Evolutionary conservation across 2,888 invertebrate genomes (phyloP).

Genomic region (Phortica okadai): DNA sequence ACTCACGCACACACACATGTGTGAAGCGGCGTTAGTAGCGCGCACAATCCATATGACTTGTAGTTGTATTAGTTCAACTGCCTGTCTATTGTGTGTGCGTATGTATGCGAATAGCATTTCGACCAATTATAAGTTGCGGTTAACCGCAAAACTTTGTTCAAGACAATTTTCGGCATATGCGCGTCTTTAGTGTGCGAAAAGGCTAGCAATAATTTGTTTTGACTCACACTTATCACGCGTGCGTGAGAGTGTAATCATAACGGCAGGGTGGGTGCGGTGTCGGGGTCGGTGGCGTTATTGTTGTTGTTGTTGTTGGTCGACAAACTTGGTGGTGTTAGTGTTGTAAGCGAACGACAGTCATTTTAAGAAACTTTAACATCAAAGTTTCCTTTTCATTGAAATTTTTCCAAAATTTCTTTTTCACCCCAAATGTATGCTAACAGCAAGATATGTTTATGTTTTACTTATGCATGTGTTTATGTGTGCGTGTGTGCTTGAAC

Average conservation of each 20-base stretch:
- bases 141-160: slow-evolving; percentile 76
- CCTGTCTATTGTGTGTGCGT: neutral
- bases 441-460: neutral
- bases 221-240: neutral
- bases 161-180: slow-evolving; percentile 68
- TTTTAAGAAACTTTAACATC: neutral
- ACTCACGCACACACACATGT: neutral
- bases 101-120: slow-evolving; percentile 55
- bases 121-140: slow-evolving; percentile 77
- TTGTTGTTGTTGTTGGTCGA: neutral
- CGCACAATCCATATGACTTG: slow-evolving; percentile 15
- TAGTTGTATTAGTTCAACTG: neutral
- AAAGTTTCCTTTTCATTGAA: neutral
- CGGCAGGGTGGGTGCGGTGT: slow-evolving; percentile 27
- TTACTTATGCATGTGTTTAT: slow-evolving; percentile 13
- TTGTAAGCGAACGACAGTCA: neutral
- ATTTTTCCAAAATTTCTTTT: slow-evolving; percentile 1
- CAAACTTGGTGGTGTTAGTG: neutral
- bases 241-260: neutral
- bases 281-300: slow-evolving; percentile 16
- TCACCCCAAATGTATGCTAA: neutral
- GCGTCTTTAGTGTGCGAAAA: slow-evolving; percentile 52
- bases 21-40: neutral
- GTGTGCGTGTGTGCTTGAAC: slow-evolving; percentile 24
- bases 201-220: slow-evolving; percentile 23